Evolutionary conservation across 2,888 invertebrate genomes (phyloP), one percentile per base, ranked within the genome.

Genomic region (Altica lythri): DNA sequence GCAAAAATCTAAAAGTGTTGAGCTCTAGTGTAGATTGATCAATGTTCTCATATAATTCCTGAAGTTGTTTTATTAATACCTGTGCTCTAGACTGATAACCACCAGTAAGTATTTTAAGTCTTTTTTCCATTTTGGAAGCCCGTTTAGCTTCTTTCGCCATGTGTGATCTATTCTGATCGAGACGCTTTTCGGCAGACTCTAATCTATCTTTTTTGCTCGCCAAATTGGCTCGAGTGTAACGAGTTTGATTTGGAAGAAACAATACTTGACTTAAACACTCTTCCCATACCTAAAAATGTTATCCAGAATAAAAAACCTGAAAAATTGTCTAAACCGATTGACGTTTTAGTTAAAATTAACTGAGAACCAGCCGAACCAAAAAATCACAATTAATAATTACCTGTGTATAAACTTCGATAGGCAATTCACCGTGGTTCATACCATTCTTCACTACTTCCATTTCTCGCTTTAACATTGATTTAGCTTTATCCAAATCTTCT

Each of bases 91-190:
- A 72, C 79, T 92, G 91, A 77, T 94, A 95, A 5, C 94, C 93
- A 5, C 91, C 97, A 2, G 97, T 90, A n/a, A 98, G 80, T 51
- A 98, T 90, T 77, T 95, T 89, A 17, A 99, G 78, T 78, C 96
- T 98, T 77, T 97, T 98, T 76, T 99, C 99, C 82, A 96, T 89
- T 78, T 97, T 99, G 0, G 94, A 93, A 44, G 98, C 97, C 53
- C 89, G 86, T 77, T 97, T 98, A 0, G 98, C 97, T 77, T 98
- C 95, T 62, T 89, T 89, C 0, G 94, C 91, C 98, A 99, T 99
- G 76, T 96, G 96, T 54, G 85, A 86, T 61, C 97, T 83, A 76
- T 98, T 96, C 73, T 90, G 89, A 75, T 98, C 97, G 25, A 98
- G 77, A 58, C 91, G 81, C 69, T 95, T 93, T 72, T 97, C 95